Base-by-base conservation (phyloP, 2,888 invertebrate species). In the Diadegma fenestrale region DNA sequence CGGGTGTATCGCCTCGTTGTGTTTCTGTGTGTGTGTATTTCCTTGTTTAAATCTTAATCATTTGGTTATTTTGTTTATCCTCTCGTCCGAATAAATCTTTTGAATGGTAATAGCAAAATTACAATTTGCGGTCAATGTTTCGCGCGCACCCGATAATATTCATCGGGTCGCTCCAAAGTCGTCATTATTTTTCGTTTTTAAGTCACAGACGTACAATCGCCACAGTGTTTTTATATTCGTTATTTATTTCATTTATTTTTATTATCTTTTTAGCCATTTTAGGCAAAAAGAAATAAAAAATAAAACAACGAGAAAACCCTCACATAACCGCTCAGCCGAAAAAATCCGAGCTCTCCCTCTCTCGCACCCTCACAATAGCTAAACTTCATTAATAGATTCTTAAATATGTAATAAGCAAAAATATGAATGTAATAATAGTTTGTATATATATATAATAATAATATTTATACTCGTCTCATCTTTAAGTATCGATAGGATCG, bases 401-500 rank as follows among this genome's bases (percentile, higher is more conserved):
- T 92, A 92, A 93, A 90, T 92, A 92, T 90, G 90, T 91, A 91
- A 91, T 93, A 93, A 93, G 93, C 93, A 93, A 93, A 93, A 93
- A 93, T 93, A 93, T 92, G 90, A 92, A 93, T 93, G 92, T 93
- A 91, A 92, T 93, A 93, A 92, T 92, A 92, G 91, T 92, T 92
- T 89, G 89, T 92, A 90, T 92, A 89, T 86, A 89, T 89, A 69
- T 69, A 69, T 37, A 66, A 88, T 87, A 87, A 75, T 75, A 69
- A 75, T 76, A 63, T 82, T 75, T 72, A 66, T 91, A 91, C 90
- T 92, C 90, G 88, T 86, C 88, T 91, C 89, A 66, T 87, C 87
- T 90, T 91, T 90, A 91, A 91, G 88, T 92, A 92, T 91, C 90
- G 90, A 91, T 92, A 92, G 92, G 91, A 92, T 92, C 93, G 90